Evolutionary conservation across 2,797 vertebrate species (phyloP).

Genomic region (Gymnoscopelus braueri): DNA sequence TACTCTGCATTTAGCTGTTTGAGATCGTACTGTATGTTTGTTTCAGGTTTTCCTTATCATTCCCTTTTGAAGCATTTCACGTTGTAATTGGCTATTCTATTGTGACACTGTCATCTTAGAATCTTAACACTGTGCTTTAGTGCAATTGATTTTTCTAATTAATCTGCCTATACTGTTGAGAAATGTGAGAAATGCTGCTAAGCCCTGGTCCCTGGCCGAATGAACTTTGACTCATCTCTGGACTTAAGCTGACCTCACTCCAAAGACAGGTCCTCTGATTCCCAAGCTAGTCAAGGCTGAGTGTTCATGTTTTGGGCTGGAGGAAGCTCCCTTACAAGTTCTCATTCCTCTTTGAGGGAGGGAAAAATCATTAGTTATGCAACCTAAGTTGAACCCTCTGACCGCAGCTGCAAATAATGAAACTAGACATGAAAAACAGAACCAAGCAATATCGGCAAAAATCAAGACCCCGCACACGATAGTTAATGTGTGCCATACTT

Average conservation of each 20-base stretch:
- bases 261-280: constrained; percentile 55
- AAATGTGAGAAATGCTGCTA: constrained; percentile 70
- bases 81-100: constrained; percentile 29
- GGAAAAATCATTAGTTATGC: constrained; percentile 20
- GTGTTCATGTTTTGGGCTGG: constrained; percentile 28
- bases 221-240: constrained; percentile 93
- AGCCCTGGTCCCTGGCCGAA: constrained; percentile 63
- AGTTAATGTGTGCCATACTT: constrained; percentile 78
- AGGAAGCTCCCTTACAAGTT: constrained; percentile 42
- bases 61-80: neutral
- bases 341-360: constrained; percentile 14
- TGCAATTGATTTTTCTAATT: constrained; percentile 36
- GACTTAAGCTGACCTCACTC: constrained; percentile 87
- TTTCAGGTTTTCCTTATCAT: no score
- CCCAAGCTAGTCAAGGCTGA: constrained; percentile 65
- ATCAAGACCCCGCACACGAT: constrained; percentile 14
- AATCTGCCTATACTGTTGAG: constrained; percentile 69
- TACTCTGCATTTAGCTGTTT: no score
- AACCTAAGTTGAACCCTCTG: constrained; percentile 5
- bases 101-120: constrained; percentile 9
- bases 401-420: constrained; percentile 8
- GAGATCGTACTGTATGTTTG: no score
- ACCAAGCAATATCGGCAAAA: constrained; percentile 10
- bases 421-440: constrained; percentile 13
- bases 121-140: constrained; percentile 10